Percentiles rank a stretch among this genome's conserved stretches.
Conservation (phyloP, 2,797 vertebrate genomes). For the Hafferia zeledoni region DNA sequence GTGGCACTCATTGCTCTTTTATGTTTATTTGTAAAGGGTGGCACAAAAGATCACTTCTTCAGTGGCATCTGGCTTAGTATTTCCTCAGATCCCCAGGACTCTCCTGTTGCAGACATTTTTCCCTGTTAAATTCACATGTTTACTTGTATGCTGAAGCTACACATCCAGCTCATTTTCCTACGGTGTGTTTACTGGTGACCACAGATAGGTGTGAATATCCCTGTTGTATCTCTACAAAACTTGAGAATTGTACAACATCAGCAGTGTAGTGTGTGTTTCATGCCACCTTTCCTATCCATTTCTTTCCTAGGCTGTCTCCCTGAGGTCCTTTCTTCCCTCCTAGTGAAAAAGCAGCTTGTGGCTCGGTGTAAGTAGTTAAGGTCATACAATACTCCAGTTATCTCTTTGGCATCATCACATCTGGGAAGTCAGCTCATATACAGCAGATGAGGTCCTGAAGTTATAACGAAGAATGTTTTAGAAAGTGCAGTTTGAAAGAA, state of each 20-base stretch:
- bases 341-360: background rate
- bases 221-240: background rate
- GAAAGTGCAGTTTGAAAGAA: background rate
- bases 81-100: background rate
- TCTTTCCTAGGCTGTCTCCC: background rate
- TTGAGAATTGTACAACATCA: background rate
- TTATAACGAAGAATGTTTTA: background rate
- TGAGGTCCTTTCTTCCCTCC: background rate
- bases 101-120: background rate
- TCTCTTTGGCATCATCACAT: background rate
- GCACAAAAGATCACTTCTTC: background rate
- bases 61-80: background rate
- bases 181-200: background rate
- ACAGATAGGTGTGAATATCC: background rate
- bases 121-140: accelerated
- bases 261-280: background rate
- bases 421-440: background rate
- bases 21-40: background rate
- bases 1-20: background rate
- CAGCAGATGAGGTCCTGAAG: background rate
- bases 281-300: background rate
- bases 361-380: background rate
- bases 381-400: background rate
- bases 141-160: background rate
- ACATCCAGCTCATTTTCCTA: background rate